phyloP scores from a whole-genome alignment of 2,797 vertebrate genomes.

The Eulemur rubriventer region DNA sequence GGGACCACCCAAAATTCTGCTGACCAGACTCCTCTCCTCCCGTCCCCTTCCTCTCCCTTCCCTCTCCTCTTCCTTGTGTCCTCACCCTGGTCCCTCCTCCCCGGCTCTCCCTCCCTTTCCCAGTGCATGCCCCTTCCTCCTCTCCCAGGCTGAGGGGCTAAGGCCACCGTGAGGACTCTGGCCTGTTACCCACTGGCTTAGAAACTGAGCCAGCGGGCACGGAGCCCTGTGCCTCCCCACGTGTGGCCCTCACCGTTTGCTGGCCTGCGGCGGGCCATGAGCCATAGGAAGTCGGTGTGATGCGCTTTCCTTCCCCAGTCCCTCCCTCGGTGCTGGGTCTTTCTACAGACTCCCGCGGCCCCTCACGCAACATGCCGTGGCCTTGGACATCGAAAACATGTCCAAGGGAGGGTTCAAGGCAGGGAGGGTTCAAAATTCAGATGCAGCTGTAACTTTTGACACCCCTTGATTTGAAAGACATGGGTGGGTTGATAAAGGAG shows the following conservation, averaged over 20 bases:
- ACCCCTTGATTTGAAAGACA: neutral
- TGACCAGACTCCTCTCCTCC: fast-evolving
- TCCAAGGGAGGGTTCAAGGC: no score
- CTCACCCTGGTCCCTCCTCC: neutral
- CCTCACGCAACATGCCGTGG: fast-evolving
- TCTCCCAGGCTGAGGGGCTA: neutral
- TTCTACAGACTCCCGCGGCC: neutral
- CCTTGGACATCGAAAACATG: neutral
- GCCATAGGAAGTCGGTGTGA: fast-evolving
- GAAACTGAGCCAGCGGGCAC: neutral
- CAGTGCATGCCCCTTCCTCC: fast-evolving
- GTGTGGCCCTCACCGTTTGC: neutral
- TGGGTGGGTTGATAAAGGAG: neutral
- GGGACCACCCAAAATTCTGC: neutral
- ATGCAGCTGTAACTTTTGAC: neutral
- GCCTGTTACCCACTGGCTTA: neutral
- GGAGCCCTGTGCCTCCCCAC: fast-evolving
- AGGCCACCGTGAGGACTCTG: neutral
- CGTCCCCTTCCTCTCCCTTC: neutral
- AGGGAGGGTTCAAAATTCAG: fast-evolving
- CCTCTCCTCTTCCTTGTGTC: neutral
- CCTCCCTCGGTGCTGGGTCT: neutral
- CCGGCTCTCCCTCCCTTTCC: neutral
- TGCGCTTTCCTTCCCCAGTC: fast-evolving
- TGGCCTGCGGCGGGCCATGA: fast-evolving